A percentile compares a stretch with the other conserved stretches of the same genome.
phyloP scores from a whole-genome alignment of 2,888 invertebrate genomes.

The Drosophila buzzatii region DNA sequence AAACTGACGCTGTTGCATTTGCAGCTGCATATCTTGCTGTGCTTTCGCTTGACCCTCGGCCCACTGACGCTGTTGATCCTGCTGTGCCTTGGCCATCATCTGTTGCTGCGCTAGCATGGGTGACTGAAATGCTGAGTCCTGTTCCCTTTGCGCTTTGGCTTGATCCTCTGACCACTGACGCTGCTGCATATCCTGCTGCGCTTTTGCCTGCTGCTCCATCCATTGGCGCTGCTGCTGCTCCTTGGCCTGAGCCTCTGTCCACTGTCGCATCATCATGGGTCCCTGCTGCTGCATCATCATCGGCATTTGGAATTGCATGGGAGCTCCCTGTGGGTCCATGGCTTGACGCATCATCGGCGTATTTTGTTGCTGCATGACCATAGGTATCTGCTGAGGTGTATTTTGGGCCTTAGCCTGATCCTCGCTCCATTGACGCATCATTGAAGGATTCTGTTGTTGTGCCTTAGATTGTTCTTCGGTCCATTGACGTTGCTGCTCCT shows the following conservation, averaged over 20 bases:
- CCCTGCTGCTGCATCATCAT: neutral
- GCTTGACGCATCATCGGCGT: constrained; percentile 18
- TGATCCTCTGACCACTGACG: constrained; percentile 11
- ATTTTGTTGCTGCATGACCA: constrained; percentile 11
- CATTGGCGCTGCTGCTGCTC: neutral
- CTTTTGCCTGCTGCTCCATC: constrained; percentile 11
- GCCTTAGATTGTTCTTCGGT: constrained; percentile 8
- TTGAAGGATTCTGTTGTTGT: constrained; percentile 22
- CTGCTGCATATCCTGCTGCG: constrained; percentile 7
- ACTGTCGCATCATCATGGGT: constrained; percentile 13
- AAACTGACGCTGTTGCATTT: constrained; percentile 11
- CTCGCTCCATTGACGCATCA: constrained; percentile 25
- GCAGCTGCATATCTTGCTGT: constrained; percentile 12
- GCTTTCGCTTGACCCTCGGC: neutral
- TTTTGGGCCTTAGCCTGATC: constrained; percentile 16
- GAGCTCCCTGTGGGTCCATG: neutral
- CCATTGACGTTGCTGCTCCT: constrained; percentile 21
- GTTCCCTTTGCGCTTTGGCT: constrained; percentile 12
- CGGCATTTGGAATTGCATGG: neutral
- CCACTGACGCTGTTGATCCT: constrained; percentile 25
- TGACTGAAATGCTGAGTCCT: neutral
- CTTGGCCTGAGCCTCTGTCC: constrained; percentile 15
- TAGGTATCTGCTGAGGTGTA: neutral
- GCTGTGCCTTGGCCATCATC: constrained; percentile 20
- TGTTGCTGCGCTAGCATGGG: neutral